Conservation (phyloP, 2,797 vertebrate species). For the Urosaurus nigricauda region DNA sequence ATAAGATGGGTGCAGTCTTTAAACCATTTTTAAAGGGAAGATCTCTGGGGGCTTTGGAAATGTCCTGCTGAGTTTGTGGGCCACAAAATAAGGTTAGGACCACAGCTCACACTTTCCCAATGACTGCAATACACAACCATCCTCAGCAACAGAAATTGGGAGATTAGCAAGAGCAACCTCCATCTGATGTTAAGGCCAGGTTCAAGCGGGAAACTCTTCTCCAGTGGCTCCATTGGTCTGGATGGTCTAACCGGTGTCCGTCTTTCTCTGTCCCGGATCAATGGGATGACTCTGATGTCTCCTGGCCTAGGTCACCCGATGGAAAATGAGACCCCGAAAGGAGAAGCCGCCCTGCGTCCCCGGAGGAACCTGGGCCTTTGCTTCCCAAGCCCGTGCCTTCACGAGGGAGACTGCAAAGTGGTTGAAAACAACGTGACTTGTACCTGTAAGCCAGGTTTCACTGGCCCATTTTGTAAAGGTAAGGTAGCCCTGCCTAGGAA, state of each 20-base stretch:
- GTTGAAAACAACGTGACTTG: slow-evolving; percentile 39
- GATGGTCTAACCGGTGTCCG: neutral
- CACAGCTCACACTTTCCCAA: too few relatives aligned
- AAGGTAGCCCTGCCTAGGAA: neutral
- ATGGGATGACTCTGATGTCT: accelerated
- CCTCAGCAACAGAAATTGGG: too few relatives aligned
- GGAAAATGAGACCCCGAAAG: accelerated
- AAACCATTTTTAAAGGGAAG: too few relatives aligned
- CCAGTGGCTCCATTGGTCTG: neutral
- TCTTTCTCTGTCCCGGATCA: too few relatives aligned
- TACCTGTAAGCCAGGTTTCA: slow-evolving; percentile 70
- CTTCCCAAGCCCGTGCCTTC: slow-evolving; percentile 61
- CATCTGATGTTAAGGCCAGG: neutral
- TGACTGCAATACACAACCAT: too few relatives aligned
- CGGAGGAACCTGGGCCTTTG: slow-evolving; percentile 32
- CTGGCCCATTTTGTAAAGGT: slow-evolving; percentile 67
- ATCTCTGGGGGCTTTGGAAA: too few relatives aligned
- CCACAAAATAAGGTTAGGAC: too few relatives aligned
- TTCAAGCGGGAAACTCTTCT: neutral
- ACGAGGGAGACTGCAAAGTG: slow-evolving; percentile 62
- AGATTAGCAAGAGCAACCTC: neutral
- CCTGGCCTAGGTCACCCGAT: slow-evolving; percentile 45
- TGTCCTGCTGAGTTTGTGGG: too few relatives aligned
- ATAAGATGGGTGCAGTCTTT: too few relatives aligned
- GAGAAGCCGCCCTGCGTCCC: neutral